Percentiles rank a stretch among this genome's conserved stretches.
These are phyloP conservation scores for Drosophila anomalipes DNA, from an alignment of 2,888 invertebrate species.

Conservation along the genomic window DNA sequence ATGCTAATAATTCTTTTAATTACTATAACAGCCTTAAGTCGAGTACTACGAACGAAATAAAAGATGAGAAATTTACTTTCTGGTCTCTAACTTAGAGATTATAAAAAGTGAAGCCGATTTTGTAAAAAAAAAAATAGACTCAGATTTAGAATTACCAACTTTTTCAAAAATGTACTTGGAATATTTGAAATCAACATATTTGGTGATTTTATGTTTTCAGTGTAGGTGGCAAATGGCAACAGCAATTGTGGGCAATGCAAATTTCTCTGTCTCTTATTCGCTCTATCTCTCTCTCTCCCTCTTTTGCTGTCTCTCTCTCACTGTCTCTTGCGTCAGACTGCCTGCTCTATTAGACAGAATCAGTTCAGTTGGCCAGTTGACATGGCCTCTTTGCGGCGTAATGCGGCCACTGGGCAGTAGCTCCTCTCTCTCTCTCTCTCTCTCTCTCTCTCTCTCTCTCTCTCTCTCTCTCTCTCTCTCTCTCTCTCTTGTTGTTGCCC, in stretches of 20 bases:
- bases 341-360: constrained; percentile 61
- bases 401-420: constrained; percentile 67
- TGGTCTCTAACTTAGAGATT: neutral
- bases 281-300: neutral
- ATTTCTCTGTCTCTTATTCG: constrained; percentile 18
- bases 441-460: neutral
- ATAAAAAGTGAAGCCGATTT: neutral
- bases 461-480: neutral
- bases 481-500: neutral
- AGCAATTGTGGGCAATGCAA: constrained; percentile 37
- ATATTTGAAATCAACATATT: neutral
- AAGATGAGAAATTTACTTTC: neutral
- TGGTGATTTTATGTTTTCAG: neutral
- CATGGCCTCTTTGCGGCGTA: constrained; percentile 56
- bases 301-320: neutral
- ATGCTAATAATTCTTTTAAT: neutral
- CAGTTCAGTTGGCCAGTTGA: constrained; percentile 65
- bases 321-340: neutral
- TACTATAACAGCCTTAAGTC: neutral
- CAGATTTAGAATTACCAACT: neutral
- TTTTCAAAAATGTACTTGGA: neutral
- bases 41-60: neutral
- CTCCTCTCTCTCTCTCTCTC: neutral
- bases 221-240: constrained; percentile 9
- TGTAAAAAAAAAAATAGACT: too few relatives aligned